phyloP scores from a whole-genome alignment of 1,140 invertebrate species.

The Polypedilum pembai region DNA sequence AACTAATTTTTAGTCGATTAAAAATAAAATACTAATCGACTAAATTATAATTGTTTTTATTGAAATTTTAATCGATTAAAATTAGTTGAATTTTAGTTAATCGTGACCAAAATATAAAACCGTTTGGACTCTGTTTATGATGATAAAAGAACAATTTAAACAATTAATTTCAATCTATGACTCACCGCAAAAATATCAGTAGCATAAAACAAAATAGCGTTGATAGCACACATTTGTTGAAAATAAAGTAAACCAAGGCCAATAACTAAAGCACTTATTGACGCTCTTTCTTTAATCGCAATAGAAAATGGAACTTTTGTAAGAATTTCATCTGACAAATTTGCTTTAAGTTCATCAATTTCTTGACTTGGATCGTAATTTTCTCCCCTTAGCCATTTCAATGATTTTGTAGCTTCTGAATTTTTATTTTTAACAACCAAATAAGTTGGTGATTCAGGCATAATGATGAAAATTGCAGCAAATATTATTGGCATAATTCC shows the following conservation, averaged over 20 bases:
- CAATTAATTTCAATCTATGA: too few species aligned
- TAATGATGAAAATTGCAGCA: slow-evolving; percentile 50
- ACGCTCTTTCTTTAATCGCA: not conserved
- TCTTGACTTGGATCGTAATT: slow-evolving; percentile 47
- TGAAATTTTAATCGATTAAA: too few species aligned
- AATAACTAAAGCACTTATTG: not conserved
- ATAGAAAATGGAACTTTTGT: not conserved
- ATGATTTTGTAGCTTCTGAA: slow-evolving; percentile 54
- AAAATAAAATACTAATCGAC: too few species aligned
- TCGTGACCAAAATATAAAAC: too few species aligned
- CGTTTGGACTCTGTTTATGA: too few species aligned
- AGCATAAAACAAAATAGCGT: not conserved
- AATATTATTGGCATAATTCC: slow-evolving; percentile 53
- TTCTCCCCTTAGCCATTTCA: slow-evolving; percentile 60
- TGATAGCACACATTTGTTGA: not conserved
- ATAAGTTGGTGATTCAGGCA: slow-evolving; percentile 64
- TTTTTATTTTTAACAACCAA: slow-evolving; percentile 51
- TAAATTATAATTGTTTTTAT: too few species aligned
- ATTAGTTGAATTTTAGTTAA: too few species aligned
- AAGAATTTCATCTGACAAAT: slow-evolving; percentile 40
- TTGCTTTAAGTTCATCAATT: not conserved
- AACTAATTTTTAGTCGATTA: too few species aligned
- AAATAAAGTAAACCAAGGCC: not conserved
- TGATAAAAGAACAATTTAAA: too few species aligned
- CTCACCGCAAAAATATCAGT: not conserved